phyloP scores from a whole-genome alignment of 1,140 invertebrate genomes.

The Polypedilum vanderplanki region DNA sequence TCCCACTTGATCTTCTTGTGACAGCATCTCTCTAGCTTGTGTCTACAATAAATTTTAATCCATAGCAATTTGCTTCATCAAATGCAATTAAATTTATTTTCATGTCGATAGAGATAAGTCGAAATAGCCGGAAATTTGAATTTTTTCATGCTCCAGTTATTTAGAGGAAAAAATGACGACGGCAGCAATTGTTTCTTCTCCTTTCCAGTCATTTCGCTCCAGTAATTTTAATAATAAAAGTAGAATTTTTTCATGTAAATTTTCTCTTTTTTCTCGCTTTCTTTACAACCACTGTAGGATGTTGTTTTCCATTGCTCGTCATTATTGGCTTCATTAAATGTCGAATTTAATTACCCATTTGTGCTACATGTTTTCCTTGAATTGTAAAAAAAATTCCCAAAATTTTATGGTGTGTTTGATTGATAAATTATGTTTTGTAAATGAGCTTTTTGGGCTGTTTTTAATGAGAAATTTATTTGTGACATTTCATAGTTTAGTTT shows the following conservation, averaged over 20 bases:
- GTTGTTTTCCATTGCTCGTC: too few species aligned
- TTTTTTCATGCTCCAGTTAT: conserved; percentile 26
- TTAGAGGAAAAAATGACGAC: background rate
- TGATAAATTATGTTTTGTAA: too few species aligned
- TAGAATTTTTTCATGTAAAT: background rate
- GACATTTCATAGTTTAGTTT: too few species aligned
- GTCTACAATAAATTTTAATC: conserved; percentile 7
- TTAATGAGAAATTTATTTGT: too few species aligned
- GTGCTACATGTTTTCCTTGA: too few species aligned
- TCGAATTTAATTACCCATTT: too few species aligned
- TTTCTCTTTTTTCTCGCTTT: background rate
- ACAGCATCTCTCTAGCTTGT: conserved; percentile 2
- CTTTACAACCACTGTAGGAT: background rate
- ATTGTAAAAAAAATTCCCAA: too few species aligned
- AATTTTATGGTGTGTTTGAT: too few species aligned
- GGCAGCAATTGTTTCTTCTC: background rate
- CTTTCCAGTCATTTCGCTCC: background rate
- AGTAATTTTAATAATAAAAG: background rate
- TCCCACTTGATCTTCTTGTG: conserved; percentile 8
- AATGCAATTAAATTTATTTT: conserved; percentile 28
- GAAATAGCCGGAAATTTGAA: conserved; percentile 24
- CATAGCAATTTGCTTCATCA: background rate
- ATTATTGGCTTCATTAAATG: too few species aligned
- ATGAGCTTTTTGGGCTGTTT: too few species aligned
- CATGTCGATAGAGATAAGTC: conserved; percentile 19